A percentile compares a stretch with the other conserved stretches of the same genome.
Conservation (phyloP, 2,888 invertebrate genomes). For the Caenorhabditis virilis region DNA sequence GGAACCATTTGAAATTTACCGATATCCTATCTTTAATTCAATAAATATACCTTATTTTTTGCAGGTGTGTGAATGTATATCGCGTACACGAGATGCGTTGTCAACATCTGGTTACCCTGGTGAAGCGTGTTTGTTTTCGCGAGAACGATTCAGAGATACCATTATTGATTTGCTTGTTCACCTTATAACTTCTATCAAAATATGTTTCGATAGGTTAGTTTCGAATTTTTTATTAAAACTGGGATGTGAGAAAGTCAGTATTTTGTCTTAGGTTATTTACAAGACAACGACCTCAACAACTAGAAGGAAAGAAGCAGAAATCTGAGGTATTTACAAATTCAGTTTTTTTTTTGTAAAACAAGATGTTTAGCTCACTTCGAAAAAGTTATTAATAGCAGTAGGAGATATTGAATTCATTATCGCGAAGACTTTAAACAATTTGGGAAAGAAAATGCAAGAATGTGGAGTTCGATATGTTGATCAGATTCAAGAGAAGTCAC, state of each 20-base stretch:
- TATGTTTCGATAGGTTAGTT: slow-evolving; percentile 32
- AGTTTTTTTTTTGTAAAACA: no score
- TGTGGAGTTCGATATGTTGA: slow-evolving; percentile 63
- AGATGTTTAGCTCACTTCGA: slow-evolving; percentile 43
- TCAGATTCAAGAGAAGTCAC: slow-evolving; percentile 62
- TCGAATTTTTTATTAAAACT: slow-evolving; percentile 1
- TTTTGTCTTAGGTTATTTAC: slow-evolving; percentile 17
- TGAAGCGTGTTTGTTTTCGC: slow-evolving; percentile 63
- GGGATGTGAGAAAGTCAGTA: neutral
- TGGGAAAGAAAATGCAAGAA: slow-evolving; percentile 61
- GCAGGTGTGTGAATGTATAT: slow-evolving; percentile 60
- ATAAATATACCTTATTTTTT: no score
- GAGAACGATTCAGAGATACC: slow-evolving; percentile 58
- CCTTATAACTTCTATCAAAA: slow-evolving; percentile 49
- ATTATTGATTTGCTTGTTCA: slow-evolving; percentile 56
- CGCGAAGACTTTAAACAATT: slow-evolving; percentile 54
- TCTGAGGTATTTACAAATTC: no score
- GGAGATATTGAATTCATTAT: slow-evolving; percentile 67
- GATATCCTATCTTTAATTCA: no score
- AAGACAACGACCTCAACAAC: slow-evolving; percentile 24
- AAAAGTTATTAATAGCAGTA: slow-evolving; percentile 63
- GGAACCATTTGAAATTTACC: no score
- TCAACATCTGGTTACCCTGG: slow-evolving; percentile 56
- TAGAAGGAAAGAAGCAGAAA: slow-evolving; percentile 9
- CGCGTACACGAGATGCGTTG: slow-evolving; percentile 55